phyloP scores from a whole-genome alignment of 2,113 vertebrate species.

The Actenoides hombroni region DNA sequence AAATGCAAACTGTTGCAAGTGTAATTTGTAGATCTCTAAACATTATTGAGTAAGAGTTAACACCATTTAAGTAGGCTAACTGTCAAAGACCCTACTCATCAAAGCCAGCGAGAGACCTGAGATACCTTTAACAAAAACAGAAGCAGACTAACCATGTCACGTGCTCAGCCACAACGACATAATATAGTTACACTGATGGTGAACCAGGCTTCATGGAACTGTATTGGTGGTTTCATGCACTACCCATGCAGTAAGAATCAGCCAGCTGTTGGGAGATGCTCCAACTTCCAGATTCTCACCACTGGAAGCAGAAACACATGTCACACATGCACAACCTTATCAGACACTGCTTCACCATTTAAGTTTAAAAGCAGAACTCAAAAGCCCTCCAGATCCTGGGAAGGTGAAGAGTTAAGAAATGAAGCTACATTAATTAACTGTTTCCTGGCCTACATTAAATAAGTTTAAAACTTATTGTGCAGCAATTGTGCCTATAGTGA shows the following conservation, averaged over 20 bases:
- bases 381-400: background rate
- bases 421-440: background rate
- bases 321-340: background rate
- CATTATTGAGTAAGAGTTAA: background rate
- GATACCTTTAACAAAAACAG: background rate
- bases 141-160: background rate
- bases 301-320: background rate
- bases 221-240: background rate
- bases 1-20: background rate
- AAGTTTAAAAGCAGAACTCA: background rate
- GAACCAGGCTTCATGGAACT: background rate
- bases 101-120: background rate
- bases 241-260: background rate
- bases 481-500: background rate
- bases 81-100: background rate
- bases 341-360: background rate
- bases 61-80: background rate
- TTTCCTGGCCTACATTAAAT: background rate
- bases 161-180: accelerated
- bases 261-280: background rate
- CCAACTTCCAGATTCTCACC: background rate
- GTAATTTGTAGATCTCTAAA: background rate
- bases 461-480: background rate
- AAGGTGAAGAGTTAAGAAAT: background rate
- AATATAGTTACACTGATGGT: background rate